Percentiles rank a stretch among this genome's conserved stretches.
These are phyloP conservation scores for Bursaphelenchus mucronatus DNA, from an alignment of 1,140 invertebrate species.

Conservation along the genomic window DNA sequence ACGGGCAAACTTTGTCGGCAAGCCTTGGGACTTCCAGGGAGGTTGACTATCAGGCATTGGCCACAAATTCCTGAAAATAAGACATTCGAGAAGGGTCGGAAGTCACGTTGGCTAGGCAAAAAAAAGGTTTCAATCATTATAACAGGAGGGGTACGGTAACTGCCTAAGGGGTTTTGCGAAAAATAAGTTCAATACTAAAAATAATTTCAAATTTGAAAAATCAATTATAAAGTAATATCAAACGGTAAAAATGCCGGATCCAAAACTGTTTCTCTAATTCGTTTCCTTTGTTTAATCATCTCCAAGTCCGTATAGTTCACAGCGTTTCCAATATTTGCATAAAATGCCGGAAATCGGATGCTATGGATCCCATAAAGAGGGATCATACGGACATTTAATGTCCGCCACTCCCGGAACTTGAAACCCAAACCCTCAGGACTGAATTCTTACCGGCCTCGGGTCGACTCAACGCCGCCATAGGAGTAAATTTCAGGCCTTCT, in stretches of 20 bases:
- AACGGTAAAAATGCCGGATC: no score
- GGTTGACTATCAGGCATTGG: slow-evolving; percentile 36
- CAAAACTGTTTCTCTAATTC: no score
- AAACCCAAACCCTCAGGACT: neutral
- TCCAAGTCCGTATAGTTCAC: no score
- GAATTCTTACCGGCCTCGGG: slow-evolving; percentile 16
- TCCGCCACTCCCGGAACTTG: neutral
- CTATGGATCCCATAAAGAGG: no score
- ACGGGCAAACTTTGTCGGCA: slow-evolving; percentile 31
- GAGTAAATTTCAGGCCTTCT: slow-evolving; percentile 12
- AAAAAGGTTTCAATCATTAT: neutral
- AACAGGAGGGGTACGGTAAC: slow-evolving; percentile 2
- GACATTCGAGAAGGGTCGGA: neutral
- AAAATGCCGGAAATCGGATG: no score
- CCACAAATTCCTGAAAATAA: slow-evolving; percentile 24
- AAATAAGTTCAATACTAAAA: neutral
- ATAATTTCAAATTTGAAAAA: neutral
- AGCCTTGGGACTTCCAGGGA: slow-evolving; percentile 42
- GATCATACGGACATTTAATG: no score
- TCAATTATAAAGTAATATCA: no score
- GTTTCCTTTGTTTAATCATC: no score
- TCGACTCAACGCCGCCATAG: slow-evolving; percentile 24
- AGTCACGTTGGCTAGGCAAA: neutral
- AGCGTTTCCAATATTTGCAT: no score
- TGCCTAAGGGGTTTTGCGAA: neutral